Evolutionary conservation across 2,797 vertebrate genomes (phyloP).

Genomic region (Gallinago stenura): DNA sequence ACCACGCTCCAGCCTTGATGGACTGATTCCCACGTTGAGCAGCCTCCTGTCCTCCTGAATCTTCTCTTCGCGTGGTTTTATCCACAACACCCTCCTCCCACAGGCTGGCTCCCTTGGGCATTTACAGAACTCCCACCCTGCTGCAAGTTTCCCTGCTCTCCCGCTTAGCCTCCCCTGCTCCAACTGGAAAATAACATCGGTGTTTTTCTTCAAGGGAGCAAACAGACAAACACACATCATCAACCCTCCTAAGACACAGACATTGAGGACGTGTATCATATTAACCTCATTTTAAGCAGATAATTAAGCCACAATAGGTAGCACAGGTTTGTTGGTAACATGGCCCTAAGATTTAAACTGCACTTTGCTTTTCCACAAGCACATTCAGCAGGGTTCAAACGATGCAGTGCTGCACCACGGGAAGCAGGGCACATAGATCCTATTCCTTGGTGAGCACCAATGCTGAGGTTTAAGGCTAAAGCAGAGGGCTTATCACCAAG

Average conservation of each 20-base stretch:
- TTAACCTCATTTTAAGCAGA: not conserved
- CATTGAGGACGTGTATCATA: not conserved
- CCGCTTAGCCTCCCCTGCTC: not conserved
- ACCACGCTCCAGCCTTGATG: not conserved
- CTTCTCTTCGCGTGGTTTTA: not conserved
- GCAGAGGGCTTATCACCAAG: not conserved
- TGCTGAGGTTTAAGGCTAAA: not conserved
- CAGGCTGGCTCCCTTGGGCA: not conserved
- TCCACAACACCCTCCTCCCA: not conserved
- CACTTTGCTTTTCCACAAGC: not conserved
- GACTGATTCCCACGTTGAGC: not conserved
- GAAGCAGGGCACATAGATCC: not conserved
- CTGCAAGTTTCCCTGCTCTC: not conserved
- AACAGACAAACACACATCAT: not conserved
- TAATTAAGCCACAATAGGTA: not conserved
- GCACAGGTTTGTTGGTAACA: not conserved
- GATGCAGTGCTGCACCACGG: not conserved
- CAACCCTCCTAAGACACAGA: fast-evolving
- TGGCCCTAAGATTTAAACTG: not conserved
- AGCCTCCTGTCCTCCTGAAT: not conserved
- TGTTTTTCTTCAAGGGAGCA: not conserved
- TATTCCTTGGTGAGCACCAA: not conserved
- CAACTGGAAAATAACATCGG: not conserved
- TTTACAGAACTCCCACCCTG: not conserved
- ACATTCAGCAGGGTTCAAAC: not conserved